phyloP scores from a whole-genome alignment of 2,113 vertebrate genomes.

The Hemicordylus capensis region DNA sequence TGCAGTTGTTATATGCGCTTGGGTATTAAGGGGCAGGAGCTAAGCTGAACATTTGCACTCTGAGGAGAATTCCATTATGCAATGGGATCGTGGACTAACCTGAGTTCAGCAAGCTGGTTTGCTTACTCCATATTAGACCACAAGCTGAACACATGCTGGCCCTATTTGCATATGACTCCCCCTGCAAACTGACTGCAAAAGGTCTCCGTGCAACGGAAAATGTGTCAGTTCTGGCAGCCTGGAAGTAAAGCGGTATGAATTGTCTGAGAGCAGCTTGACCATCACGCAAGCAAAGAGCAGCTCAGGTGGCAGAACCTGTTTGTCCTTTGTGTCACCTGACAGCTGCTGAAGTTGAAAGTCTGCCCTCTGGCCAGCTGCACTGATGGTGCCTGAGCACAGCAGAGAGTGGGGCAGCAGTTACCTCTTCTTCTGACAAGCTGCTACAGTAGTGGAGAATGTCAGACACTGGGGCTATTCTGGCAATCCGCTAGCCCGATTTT shows the following conservation, averaged over 20 bases:
- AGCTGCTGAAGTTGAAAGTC: not conserved
- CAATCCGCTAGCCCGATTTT: too few species aligned
- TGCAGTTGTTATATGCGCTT: not conserved
- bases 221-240: not conserved
- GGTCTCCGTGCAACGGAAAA: not conserved
- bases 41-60: not conserved
- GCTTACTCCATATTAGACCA: not conserved
- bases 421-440: not conserved
- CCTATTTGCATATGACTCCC: not conserved
- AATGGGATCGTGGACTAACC: not conserved
- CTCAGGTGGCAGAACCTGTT: not conserved
- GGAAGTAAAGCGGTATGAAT: not conserved
- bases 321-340: not conserved
- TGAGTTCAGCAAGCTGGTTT: not conserved
- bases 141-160: not conserved
- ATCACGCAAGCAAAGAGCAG: not conserved
- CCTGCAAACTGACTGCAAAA: not conserved
- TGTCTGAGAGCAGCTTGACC: not conserved
- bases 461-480: not conserved
- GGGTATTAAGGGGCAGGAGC: too few species aligned
- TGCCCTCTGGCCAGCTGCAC: not conserved
- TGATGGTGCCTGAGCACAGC: not conserved
- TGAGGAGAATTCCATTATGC: not conserved
- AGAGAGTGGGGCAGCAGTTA: too few species aligned
- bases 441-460: not conserved